phyloP scores from a whole-genome alignment of 2,113 vertebrate genomes.

The Tiliqua scincoides region DNA sequence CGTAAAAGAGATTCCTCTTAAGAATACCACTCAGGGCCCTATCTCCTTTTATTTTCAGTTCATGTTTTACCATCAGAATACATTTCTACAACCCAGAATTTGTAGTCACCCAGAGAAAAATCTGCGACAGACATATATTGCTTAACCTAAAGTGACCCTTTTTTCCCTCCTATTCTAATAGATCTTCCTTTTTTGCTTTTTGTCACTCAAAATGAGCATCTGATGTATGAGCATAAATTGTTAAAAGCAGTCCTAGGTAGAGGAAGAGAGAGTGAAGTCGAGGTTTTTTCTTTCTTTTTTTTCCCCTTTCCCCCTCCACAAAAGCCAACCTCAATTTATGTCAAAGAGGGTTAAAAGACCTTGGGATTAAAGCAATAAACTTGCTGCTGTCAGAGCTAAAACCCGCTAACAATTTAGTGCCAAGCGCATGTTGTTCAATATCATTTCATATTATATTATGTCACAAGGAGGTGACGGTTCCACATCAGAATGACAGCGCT shows the following conservation, averaged over 20 bases:
- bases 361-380: conserved; percentile 98
- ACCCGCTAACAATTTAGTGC: conserved; percentile 98
- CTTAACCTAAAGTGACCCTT: conserved; percentile 78
- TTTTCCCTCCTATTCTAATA: conserved; percentile 76
- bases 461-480: conserved; percentile 92
- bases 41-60: conserved; percentile 55
- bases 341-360: conserved; percentile 98
- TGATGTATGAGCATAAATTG: conserved; percentile 86
- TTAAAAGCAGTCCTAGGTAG: conserved; percentile 92
- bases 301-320: conserved; percentile 61
- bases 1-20: not conserved
- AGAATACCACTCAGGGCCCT: not conserved
- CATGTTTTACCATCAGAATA: conserved; percentile 51
- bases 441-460: conserved; percentile 98
- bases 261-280: conserved; percentile 86
- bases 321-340: conserved; percentile 99
- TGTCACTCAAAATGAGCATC: conserved; percentile 87
- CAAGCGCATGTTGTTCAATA: conserved; percentile 95
- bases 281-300: conserved; percentile 66
- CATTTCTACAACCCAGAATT: conserved; percentile 59
- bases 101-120: conserved; percentile 63
- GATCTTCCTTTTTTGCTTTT: conserved; percentile 77
- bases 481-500: conserved; percentile 93
- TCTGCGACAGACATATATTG: conserved; percentile 65
- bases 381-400: conserved; percentile 96